phyloP scores from a whole-genome alignment of 2,888 invertebrate species.

The Lingula anatina region DNA sequence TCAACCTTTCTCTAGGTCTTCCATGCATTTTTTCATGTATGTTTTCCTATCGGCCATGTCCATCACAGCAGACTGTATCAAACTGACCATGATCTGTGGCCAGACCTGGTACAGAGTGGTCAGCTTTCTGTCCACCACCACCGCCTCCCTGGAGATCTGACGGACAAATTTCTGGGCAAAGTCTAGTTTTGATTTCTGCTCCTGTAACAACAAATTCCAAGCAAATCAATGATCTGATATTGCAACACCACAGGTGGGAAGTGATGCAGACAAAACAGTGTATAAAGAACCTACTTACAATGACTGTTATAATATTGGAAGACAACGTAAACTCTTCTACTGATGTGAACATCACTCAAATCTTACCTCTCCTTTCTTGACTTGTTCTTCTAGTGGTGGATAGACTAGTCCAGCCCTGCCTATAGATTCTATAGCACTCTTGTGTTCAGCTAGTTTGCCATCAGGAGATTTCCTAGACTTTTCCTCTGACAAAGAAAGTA shows the following conservation, averaged over 20 bases:
- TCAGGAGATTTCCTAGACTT: slow-evolving; percentile 30
- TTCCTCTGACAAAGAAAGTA: slow-evolving; percentile 30
- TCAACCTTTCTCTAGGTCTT: slow-evolving; percentile 38
- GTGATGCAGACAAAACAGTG: not conserved
- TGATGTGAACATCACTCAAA: not conserved
- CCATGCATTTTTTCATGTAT: slow-evolving; percentile 40
- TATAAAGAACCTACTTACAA: not conserved
- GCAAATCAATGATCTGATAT: not conserved
- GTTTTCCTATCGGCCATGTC: slow-evolving; percentile 36
- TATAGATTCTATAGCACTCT: slow-evolving; percentile 37
- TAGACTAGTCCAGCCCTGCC: slow-evolving; percentile 38
- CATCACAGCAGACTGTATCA: slow-evolving; percentile 34
- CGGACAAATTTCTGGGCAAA: slow-evolving; percentile 31
- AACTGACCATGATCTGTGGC: slow-evolving; percentile 38
- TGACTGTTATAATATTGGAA: not conserved
- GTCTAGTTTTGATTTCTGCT: slow-evolving; percentile 18
- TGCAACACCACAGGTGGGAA: too few relatives aligned
- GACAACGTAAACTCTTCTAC: not conserved
- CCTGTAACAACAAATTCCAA: slow-evolving; percentile 19
- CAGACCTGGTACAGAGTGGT: slow-evolving; percentile 35
- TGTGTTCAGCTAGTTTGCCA: slow-evolving; percentile 23
- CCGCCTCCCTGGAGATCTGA: slow-evolving; percentile 36
- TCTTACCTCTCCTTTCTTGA: slow-evolving; percentile 12
- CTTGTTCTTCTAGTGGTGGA: slow-evolving; percentile 12
- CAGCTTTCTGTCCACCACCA: slow-evolving; percentile 38